These are phyloP conservation scores for Yponomeuta sedellus DNA, from an alignment of 2,888 invertebrate genomes.

Conservation along the genomic window DNA sequence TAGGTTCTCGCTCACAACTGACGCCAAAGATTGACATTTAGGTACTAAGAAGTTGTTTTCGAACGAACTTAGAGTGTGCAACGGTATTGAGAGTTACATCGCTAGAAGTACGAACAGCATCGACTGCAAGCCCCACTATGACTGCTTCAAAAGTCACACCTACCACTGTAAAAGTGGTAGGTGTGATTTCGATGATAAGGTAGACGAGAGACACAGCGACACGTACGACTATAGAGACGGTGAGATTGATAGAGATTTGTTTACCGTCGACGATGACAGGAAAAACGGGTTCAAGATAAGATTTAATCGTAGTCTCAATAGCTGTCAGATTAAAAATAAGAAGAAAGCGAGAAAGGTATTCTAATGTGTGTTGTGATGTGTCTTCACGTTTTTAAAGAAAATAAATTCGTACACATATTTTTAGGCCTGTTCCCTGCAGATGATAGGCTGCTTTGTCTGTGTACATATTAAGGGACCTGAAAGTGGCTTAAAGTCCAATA, in stretches of 20 bases:
- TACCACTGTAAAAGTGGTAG: constrained; percentile 8
- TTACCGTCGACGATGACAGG: constrained; percentile 36
- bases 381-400: too few species aligned
- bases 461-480: too few species aligned
- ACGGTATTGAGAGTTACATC: constrained; percentile 49
- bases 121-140: constrained; percentile 66
- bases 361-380: constrained; percentile 23
- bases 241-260: constrained; percentile 42
- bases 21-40: constrained; percentile 64
- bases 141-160: constrained; percentile 61
- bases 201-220: constrained; percentile 14
- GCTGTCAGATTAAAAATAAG: constrained; percentile 58
- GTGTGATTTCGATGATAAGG: not conserved
- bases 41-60: constrained; percentile 31
- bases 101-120: constrained; percentile 62
- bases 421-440: too few species aligned
- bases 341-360: constrained; percentile 32
- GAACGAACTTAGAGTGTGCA: constrained; percentile 34
- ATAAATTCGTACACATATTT: too few species aligned
- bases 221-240: constrained; percentile 46
- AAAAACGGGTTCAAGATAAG: constrained; percentile 58
- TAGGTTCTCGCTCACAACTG: constrained; percentile 60
- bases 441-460: too few species aligned
- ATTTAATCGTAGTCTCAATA: constrained; percentile 65
- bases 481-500: too few species aligned